phyloP scores from a whole-genome alignment of 2,113 vertebrate species.

The Coregonus clupeaformis region DNA sequence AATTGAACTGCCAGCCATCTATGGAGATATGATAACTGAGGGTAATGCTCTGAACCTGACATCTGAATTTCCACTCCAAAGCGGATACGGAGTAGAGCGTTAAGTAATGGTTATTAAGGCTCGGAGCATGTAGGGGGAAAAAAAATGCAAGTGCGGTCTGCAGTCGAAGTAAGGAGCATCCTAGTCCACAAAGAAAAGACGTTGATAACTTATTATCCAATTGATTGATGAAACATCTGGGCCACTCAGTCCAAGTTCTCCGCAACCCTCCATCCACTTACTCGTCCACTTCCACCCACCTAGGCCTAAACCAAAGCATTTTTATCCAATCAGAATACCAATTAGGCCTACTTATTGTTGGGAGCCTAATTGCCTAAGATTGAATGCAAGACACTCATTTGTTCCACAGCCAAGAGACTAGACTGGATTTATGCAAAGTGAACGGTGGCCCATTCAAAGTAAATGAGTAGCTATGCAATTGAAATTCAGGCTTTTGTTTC shows the following conservation, averaged over 20 bases:
- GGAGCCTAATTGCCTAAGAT: conserved; percentile 56
- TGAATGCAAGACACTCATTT: conserved; percentile 56
- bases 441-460: conserved; percentile 21
- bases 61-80: conserved; percentile 52
- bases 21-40: conserved; percentile 58
- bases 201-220: conserved; percentile 56
- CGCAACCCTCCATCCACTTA: conserved; percentile 31
- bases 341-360: conserved; percentile 48
- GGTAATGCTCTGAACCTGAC: conserved; percentile 52
- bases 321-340: conserved; percentile 56
- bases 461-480: conserved; percentile 57
- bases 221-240: conserved; percentile 63
- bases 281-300: conserved; percentile 40
- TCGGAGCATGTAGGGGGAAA: conserved; percentile 17
- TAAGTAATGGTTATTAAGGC: conserved; percentile 43
- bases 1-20: conserved; percentile 63
- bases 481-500: conserved; percentile 47
- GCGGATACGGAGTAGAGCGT: conserved; percentile 25
- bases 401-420: conserved; percentile 40
- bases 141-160: neutral
- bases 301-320: conserved; percentile 23
- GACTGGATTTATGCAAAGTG: conserved; percentile 41
- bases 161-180: conserved; percentile 7
- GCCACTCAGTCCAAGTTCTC: conserved; percentile 32
- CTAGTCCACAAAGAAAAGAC: conserved; percentile 25